These are phyloP conservation scores for Napeogenes sylphis DNA, from an alignment of 2,888 invertebrate genomes.

Conservation along the genomic window DNA sequence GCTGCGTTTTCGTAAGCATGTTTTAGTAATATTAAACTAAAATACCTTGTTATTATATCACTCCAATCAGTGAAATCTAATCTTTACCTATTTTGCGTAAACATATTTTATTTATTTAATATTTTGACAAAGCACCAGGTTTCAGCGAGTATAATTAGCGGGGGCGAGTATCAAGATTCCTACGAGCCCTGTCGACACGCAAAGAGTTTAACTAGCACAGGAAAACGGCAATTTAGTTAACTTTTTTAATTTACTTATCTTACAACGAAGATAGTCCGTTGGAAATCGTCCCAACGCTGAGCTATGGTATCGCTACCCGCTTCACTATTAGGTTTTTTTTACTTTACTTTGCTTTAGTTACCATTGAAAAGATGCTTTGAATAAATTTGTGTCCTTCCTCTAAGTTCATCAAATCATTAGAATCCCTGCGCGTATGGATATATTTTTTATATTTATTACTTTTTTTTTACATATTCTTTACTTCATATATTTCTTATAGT, in stretches of 20 bases:
- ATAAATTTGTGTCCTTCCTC: no score
- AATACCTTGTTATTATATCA: constrained; percentile 23
- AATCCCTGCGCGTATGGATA: no score
- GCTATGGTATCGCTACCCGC: no score
- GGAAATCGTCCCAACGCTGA: background rate
- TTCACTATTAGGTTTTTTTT: no score
- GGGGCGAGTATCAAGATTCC: constrained; percentile 63
- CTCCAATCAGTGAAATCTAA: constrained; percentile 26
- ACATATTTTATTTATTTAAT: constrained; percentile 32
- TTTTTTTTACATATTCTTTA: no score
- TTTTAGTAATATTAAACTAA: constrained; percentile 20
- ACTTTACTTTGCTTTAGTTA: no score
- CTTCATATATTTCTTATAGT: background rate
- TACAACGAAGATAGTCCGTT: background rate
- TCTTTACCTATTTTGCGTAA: constrained; percentile 30
- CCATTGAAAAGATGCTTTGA: no score
- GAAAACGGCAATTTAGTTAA: constrained; percentile 57
- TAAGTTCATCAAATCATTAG: no score
- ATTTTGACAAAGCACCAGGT: constrained; percentile 35
- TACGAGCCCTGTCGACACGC: constrained; percentile 55
- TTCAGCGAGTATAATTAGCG: constrained; percentile 60
- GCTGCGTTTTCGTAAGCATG: constrained; percentile 11
- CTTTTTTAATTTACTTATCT: constrained; percentile 15
- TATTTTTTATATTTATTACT: no score
- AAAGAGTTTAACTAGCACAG: constrained; percentile 60